Conservation (phyloP, 2,797 vertebrate species). For the Poeciliopsis gracilis region DNA sequence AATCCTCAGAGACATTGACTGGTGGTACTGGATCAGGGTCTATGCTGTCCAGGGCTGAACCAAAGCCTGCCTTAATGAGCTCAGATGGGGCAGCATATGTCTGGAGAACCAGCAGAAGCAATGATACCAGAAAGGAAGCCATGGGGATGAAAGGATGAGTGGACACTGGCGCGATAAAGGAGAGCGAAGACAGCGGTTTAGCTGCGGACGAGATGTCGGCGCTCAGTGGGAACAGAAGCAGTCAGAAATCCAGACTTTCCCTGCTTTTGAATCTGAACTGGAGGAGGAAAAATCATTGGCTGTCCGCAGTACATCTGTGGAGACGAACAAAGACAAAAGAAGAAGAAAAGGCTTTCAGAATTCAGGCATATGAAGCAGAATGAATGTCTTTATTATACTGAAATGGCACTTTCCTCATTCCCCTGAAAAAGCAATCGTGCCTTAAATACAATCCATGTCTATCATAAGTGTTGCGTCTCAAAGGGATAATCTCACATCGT, state of each 20-base stretch:
- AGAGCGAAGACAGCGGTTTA: conserved; percentile 44
- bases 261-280: conserved; percentile 63
- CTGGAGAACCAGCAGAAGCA: conserved; percentile 85
- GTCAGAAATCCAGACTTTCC: conserved; percentile 61
- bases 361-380: conserved; percentile 55
- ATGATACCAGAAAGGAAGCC: conserved; percentile 85
- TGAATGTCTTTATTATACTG: conserved; percentile 57
- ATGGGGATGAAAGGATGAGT: conserved; percentile 71
- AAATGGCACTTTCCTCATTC: conserved; percentile 57
- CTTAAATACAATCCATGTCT: conserved; percentile 66
- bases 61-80: conserved; percentile 69
- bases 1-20: conserved; percentile 80
- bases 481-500: conserved; percentile 69
- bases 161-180: conserved; percentile 21
- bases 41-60: conserved; percentile 67
- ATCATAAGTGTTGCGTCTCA: conserved; percentile 66
- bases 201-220: conserved; percentile 36
- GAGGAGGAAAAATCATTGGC: conserved; percentile 68
- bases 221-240: conserved; percentile 51
- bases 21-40: conserved; percentile 72
- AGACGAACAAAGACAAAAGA: conserved; percentile 66
- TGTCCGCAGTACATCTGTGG: conserved; percentile 79
- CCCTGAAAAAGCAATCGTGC: conserved; percentile 60
- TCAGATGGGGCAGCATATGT: conserved; percentile 79
- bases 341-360: conserved; percentile 64